phyloP scores from a whole-genome alignment of 2,888 invertebrate species.

The Hydrotaea cyrtoneurina region DNA sequence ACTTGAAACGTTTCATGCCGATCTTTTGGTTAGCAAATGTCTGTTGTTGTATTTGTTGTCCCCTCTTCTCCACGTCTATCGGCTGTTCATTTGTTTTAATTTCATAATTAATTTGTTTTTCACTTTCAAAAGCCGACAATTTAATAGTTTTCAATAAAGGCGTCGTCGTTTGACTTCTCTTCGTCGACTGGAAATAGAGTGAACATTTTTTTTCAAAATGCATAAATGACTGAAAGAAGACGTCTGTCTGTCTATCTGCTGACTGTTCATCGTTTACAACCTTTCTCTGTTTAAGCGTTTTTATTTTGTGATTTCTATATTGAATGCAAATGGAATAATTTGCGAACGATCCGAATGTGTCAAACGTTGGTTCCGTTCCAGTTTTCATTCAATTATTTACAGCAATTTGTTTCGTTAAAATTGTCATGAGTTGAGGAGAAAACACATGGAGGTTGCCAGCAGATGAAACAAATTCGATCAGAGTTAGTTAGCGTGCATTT shows the following conservation, averaged over 20 bases:
- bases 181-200: neutral
- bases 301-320: neutral
- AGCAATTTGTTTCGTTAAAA: too few relatives aligned
- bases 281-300: neutral
- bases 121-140: conserved; percentile 40
- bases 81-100: conserved; percentile 52
- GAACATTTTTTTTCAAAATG: neutral
- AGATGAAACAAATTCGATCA: too few relatives aligned
- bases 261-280: too few relatives aligned
- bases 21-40: too few relatives aligned
- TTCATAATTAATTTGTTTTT: conserved; percentile 55
- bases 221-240: neutral
- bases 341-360: neutral
- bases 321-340: neutral
- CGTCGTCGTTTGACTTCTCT: neutral
- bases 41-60: neutral
- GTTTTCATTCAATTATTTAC: neutral
- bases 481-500: too few relatives aligned
- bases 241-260: too few relatives aligned
- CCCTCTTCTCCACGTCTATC: neutral
- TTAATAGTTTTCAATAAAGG: conserved; percentile 5
- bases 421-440: too few relatives aligned
- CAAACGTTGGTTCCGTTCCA: neutral
- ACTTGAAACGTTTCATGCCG: neutral
- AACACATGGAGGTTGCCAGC: too few relatives aligned